Conservation (phyloP, 2,113 vertebrate genomes). For the Vombatus ursinus region DNA sequence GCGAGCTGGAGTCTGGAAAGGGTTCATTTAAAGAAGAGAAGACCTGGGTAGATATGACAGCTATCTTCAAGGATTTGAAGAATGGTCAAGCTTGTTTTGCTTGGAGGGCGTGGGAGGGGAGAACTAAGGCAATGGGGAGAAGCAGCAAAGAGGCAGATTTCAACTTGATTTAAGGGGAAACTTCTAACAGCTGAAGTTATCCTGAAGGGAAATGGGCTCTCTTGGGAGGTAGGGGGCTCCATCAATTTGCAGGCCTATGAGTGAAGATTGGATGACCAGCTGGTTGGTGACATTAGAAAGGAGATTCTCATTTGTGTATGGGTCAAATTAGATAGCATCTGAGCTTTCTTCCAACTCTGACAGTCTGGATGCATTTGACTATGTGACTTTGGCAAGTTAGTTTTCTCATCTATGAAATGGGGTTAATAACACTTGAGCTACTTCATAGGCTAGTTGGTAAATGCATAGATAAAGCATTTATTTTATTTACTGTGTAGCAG, state of each 20-base stretch:
- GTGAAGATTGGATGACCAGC: background rate
- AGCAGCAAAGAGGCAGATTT: background rate
- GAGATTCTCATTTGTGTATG: background rate
- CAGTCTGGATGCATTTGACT: background rate
- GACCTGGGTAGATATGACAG: background rate
- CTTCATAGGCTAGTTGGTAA: background rate
- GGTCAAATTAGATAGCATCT: background rate
- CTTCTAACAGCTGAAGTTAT: background rate
- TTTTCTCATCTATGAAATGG: background rate
- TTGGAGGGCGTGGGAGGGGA: background rate
- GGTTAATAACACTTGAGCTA: background rate
- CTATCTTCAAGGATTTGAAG: background rate
- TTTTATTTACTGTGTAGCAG: background rate
- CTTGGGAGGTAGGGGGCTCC: background rate
- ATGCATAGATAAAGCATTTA: background rate
- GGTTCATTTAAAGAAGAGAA: background rate
- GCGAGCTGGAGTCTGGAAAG: background rate
- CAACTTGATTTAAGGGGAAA: background rate
- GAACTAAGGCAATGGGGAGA: background rate
- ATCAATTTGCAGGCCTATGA: background rate
- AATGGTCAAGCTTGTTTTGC: background rate
- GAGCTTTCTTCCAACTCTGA: background rate
- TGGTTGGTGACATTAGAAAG: background rate
- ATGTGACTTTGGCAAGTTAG: background rate
- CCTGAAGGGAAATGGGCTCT: background rate